phyloP scores from a whole-genome alignment of 2,113 vertebrate genomes.

The Pterocles orientalis region DNA sequence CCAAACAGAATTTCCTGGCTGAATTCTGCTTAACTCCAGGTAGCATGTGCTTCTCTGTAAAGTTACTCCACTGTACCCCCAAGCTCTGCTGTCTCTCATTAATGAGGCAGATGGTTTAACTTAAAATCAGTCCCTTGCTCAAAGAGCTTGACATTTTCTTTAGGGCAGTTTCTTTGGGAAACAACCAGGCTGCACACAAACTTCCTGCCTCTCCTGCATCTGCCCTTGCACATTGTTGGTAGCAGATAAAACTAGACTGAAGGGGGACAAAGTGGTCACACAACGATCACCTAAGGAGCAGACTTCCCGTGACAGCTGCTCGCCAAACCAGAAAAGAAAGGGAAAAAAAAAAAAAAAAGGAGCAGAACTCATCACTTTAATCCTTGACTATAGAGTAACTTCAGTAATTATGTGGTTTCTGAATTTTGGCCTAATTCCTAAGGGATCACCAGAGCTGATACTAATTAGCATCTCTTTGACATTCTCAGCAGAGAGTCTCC shows the following conservation, averaged over 20 bases:
- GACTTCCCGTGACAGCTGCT: not conserved
- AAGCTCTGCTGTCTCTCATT: not conserved
- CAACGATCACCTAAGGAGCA: not conserved
- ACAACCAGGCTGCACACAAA: not conserved
- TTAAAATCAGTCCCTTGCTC: not conserved
- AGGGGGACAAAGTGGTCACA: not conserved
- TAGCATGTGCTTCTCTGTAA: fast-evolving
- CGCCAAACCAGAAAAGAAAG: not conserved
- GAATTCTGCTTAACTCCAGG: not conserved
- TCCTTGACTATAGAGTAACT: not conserved
- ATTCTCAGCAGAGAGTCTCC: not conserved
- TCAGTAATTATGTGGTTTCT: not conserved
- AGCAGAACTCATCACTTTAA: constrained; percentile 6
- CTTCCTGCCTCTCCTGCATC: not conserved
- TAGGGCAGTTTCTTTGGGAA: not conserved
- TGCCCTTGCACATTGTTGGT: not conserved
- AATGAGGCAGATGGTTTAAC: not conserved
- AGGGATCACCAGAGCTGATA: not conserved
- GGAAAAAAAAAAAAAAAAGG: not conserved
- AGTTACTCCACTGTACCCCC: not conserved
- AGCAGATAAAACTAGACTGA: not conserved
- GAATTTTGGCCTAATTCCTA: not conserved
- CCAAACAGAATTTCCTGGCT: not conserved
- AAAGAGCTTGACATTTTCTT: not conserved
- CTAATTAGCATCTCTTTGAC: constrained; percentile 39